Percentiles rank a stretch among this genome's conserved stretches.
Conservation (phyloP, 2,113 vertebrate species). For the Erythrocebus patas region DNA sequence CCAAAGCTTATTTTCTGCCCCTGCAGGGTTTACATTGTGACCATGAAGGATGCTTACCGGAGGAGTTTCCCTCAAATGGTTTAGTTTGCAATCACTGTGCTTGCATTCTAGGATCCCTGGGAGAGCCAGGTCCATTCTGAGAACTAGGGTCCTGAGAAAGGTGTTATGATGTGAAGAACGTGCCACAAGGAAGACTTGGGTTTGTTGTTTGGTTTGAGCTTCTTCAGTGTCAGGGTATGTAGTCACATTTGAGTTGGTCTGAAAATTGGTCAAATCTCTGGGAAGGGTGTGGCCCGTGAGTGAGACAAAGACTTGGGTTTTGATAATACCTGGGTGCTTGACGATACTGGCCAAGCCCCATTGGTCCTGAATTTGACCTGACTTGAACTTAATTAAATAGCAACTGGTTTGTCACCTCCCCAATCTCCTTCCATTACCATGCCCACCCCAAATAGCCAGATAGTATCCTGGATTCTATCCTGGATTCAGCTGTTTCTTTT, state of each 20-base stretch:
- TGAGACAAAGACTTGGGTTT: rapidly evolving
- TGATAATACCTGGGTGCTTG: no score
- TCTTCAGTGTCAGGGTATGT: neutral
- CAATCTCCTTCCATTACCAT: neutral
- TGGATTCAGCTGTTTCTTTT: neutral
- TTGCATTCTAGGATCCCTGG: rapidly evolving
- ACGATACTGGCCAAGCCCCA: rapidly evolving
- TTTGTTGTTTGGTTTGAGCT: neutral
- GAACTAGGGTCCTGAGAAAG: neutral
- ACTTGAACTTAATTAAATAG: neutral
- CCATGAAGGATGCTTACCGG: neutral
- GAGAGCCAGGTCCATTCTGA: neutral
- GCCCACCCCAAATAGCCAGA: neutral
- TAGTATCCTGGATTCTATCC: neutral
- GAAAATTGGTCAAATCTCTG: neutral
- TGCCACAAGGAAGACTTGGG: neutral
- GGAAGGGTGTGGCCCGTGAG: rapidly evolving
- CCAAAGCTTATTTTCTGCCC: neutral
- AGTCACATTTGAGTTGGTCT: neutral
- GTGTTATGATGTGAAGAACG: neutral
- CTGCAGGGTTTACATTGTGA: neutral
- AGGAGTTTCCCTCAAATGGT: rapidly evolving
- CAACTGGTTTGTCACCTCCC: neutral
- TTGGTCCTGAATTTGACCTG: neutral
- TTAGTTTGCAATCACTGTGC: neutral